Conservation (phyloP, 2,797 vertebrate species). For the Cyprinodon diabolis region DNA sequence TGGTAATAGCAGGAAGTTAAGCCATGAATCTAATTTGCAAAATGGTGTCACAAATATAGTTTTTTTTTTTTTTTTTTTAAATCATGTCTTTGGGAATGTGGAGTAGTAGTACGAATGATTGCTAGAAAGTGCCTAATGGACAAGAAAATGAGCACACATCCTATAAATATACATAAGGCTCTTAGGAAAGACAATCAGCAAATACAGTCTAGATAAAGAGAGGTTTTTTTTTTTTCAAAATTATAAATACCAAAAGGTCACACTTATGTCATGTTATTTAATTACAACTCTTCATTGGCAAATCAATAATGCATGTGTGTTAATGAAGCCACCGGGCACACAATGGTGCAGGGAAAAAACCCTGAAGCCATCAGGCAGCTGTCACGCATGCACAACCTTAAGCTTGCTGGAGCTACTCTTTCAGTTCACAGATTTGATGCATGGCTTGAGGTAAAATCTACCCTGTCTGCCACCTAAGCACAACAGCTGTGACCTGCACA, state of each 20-base stretch:
- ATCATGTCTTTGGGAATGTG: constrained; percentile 38
- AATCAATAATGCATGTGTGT: constrained; percentile 34
- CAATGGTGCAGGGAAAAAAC: constrained; percentile 23
- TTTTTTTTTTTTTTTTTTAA: constrained; percentile 19
- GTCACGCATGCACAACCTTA: constrained; percentile 69
- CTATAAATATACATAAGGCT: constrained; percentile 57
- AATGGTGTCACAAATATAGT: constrained; percentile 38
- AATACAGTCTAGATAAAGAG: constrained; percentile 38
- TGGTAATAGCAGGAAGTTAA: constrained; percentile 9
- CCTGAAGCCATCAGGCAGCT: constrained; percentile 63
- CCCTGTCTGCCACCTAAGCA: constrained; percentile 63
- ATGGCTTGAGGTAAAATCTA: constrained; percentile 55
- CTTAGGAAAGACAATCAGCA: constrained; percentile 17
- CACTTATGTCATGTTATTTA: neutral
- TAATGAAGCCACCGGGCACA: constrained; percentile 31
- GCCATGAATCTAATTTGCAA: constrained; percentile 1
- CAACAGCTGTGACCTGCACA: constrained; percentile 74
- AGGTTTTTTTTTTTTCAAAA: too few species aligned
- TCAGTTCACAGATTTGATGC: constrained; percentile 60
- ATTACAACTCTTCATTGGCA: constrained; percentile 13
- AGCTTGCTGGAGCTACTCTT: constrained; percentile 61
- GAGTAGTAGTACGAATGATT: constrained; percentile 39
- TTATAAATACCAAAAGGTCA: neutral
- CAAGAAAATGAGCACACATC: constrained; percentile 53
- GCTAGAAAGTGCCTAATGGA: constrained; percentile 50